These are phyloP conservation scores for Cladopsammia gracilis DNA, from an alignment of 64 coral and sea anemone genomes.

Conservation along the genomic window DNA sequence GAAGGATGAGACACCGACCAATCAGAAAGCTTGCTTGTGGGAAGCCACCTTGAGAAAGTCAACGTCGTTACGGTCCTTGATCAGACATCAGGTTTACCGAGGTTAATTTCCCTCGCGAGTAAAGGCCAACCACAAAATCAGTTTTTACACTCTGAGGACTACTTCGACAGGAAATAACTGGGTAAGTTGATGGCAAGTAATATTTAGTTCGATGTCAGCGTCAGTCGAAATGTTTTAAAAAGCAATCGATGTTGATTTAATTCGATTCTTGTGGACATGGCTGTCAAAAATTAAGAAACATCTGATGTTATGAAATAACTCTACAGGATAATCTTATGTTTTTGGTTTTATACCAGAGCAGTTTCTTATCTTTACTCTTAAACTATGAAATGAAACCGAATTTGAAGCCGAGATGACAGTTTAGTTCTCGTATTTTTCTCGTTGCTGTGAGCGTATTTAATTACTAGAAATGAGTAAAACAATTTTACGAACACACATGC, in stretches of 20 bases:
- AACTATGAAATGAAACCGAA: not conserved
- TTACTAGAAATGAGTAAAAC: not conserved
- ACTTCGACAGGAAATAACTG: not conserved
- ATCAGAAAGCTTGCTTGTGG: constrained; percentile 48
- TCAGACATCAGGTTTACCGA: not conserved
- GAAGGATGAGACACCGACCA: not conserved
- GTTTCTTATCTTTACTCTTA: not conserved
- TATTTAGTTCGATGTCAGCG: not conserved
- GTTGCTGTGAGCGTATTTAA: not conserved
- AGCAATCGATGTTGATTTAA: too few species aligned
- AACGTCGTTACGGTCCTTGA: not conserved
- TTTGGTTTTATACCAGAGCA: not conserved
- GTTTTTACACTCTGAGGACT: not conserved
- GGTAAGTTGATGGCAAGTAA: constrained; percentile 11
- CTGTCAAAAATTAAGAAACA: constrained; percentile 3
- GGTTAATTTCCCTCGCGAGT: not conserved
- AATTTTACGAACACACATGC: not conserved
- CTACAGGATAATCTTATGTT: not conserved
- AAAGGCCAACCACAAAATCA: not conserved
- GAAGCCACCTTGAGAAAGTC: constrained; percentile 22
- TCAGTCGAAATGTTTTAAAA: not conserved
- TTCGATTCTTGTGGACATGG: not conserved
- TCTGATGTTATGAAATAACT: not conserved
- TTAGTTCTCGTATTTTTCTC: not conserved
- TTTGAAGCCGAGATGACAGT: too few species aligned